Percentiles rank a stretch among this genome's conserved stretches.
These are phyloP conservation scores for Corythaeola cristata DNA, from an alignment of 2,113 vertebrate species.

Conservation along the genomic window DNA sequence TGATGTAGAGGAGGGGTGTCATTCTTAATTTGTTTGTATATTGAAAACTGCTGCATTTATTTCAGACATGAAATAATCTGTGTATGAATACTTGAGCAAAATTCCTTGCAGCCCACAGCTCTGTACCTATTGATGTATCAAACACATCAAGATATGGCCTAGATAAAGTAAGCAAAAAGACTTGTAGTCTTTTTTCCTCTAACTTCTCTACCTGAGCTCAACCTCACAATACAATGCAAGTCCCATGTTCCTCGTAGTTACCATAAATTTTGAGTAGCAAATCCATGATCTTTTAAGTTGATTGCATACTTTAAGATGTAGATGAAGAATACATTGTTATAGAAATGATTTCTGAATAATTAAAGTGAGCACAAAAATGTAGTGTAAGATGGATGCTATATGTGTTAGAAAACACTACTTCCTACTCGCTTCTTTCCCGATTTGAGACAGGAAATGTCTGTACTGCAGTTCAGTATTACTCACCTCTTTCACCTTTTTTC, in stretches of 20 bases:
- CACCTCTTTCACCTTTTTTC: background rate
- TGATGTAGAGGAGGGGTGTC: background rate
- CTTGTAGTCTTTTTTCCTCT: background rate
- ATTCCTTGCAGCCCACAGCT: background rate
- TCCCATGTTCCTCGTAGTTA: background rate
- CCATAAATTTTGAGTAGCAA: background rate
- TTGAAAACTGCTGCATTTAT: background rate
- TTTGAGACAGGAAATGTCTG: background rate
- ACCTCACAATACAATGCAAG: background rate
- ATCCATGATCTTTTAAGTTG: background rate
- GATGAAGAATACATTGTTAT: background rate
- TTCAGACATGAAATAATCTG: background rate
- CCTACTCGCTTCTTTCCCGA: background rate
- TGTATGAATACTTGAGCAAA: background rate
- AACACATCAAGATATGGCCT: background rate
- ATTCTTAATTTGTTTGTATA: background rate
- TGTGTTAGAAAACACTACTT: background rate
- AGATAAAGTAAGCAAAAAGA: background rate
- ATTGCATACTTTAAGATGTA: background rate
- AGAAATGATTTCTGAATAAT: background rate
- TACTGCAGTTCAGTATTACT: background rate
- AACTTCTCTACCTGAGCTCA: background rate
- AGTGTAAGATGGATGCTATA: background rate
- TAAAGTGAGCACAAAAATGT: background rate
- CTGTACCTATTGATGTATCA: background rate